Conservation (phyloP, 2,888 invertebrate species). For the Volucella zonaria region DNA sequence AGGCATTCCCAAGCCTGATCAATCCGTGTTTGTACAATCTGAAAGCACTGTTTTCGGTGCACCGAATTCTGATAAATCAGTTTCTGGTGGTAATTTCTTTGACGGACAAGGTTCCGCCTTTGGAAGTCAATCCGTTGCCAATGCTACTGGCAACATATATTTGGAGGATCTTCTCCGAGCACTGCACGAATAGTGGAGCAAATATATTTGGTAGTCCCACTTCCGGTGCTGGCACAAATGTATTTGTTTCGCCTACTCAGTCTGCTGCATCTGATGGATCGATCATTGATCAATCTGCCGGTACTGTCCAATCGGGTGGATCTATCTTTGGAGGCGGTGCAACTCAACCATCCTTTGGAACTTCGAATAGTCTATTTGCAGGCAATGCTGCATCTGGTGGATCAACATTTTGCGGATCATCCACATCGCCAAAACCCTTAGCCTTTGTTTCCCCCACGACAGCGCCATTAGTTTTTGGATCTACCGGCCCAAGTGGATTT, state of each 20-base stretch:
- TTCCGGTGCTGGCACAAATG: slow-evolving; percentile 57
- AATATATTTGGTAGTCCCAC: slow-evolving; percentile 76
- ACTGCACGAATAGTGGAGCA: slow-evolving; percentile 61
- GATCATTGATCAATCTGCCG: slow-evolving; percentile 74
- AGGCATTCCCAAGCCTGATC: slow-evolving; percentile 80
- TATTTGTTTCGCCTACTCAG: slow-evolving; percentile 56
- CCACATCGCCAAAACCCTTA: slow-evolving; percentile 50
- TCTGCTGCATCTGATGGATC: slow-evolving; percentile 66
- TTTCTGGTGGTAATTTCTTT: slow-evolving; percentile 77
- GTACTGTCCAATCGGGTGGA: slow-evolving; percentile 70
- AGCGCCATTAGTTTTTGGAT: slow-evolving; percentile 72
- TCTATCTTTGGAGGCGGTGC: slow-evolving; percentile 74
- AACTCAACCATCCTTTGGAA: slow-evolving; percentile 62
- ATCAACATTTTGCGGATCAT: slow-evolving; percentile 75
- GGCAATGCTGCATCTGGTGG: slow-evolving; percentile 71
- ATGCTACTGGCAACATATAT: slow-evolving; percentile 46
- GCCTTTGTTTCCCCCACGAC: slow-evolving; percentile 56
- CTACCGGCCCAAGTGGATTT: slow-evolving; percentile 67
- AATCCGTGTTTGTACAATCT: slow-evolving; percentile 76
- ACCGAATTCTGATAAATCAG: slow-evolving; percentile 52
- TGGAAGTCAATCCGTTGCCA: slow-evolving; percentile 55
- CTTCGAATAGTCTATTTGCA: slow-evolving; percentile 75
- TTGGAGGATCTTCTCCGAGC: slow-evolving; percentile 45
- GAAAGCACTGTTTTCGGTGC: slow-evolving; percentile 43
- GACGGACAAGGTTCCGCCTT: slow-evolving; percentile 67